These are phyloP conservation scores for Channa maculata DNA, from an alignment of 2,113 vertebrate genomes.

Conservation along the genomic window DNA sequence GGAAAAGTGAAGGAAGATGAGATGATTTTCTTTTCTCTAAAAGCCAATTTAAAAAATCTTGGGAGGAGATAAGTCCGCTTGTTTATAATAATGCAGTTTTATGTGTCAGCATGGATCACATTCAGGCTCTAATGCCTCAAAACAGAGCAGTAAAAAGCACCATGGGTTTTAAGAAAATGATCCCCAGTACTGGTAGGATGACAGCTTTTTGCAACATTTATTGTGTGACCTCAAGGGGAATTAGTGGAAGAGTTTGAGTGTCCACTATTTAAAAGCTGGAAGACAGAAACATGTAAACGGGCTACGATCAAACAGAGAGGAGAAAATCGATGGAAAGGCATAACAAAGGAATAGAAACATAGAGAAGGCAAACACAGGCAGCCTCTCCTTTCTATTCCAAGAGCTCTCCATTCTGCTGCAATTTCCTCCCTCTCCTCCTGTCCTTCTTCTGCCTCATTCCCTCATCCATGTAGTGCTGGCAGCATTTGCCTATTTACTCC, in stretches of 20 bases:
- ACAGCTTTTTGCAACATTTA: constrained; percentile 18
- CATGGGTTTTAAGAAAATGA: background rate
- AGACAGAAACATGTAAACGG: constrained; percentile 27
- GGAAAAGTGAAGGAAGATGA: background rate
- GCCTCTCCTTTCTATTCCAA: constrained; percentile 21
- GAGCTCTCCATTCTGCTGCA: constrained; percentile 24
- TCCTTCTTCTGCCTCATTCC: constrained; percentile 14
- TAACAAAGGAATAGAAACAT: constrained; percentile 4
- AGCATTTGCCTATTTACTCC: constrained; percentile 38
- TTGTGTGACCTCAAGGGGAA: constrained; percentile 16
- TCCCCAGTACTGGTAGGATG: background rate
- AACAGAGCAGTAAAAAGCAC: constrained; percentile 2
- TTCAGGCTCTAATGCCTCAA: constrained; percentile 3
- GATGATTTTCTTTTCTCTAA: background rate
- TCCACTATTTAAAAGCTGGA: background rate
- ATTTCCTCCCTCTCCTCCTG: constrained; percentile 10
- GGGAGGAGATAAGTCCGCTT: background rate
- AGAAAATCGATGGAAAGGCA: constrained; percentile 14
- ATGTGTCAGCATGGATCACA: constrained; percentile 12
- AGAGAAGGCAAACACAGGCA: constrained; percentile 14
- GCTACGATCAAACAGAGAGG: constrained; percentile 4
- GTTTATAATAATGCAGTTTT: constrained; percentile 6
- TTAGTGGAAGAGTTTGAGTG: constrained; percentile 14
- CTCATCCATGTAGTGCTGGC: constrained; percentile 19
- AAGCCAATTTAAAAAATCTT: background rate